phyloP scores from a whole-genome alignment of 2,888 invertebrate genomes.

The Cephalotes varians region DNA sequence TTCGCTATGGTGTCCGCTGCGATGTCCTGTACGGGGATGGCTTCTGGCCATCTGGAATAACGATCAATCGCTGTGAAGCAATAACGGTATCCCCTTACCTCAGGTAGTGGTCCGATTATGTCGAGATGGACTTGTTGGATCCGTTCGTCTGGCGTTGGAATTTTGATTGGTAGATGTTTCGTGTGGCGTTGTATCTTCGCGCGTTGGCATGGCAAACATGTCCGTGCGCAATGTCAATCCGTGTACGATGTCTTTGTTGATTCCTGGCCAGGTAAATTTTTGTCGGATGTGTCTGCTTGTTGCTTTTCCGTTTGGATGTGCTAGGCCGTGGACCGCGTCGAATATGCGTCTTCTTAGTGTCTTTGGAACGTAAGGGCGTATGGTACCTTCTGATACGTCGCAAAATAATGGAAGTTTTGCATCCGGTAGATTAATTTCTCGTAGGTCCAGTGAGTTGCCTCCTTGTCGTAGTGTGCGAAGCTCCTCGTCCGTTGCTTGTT shows the following conservation, averaged over 20 bases:
- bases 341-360: not conserved
- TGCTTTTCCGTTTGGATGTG: not conserved
- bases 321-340: not conserved
- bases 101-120: conserved; percentile 84
- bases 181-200: conserved; percentile 78
- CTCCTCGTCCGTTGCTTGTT: not conserved
- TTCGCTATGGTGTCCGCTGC: conserved; percentile 74
- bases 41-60: conserved; percentile 71
- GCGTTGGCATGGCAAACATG: conserved; percentile 77
- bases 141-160: conserved; percentile 72
- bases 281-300: not conserved
- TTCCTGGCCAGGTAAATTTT: conserved; percentile 55
- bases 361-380: not conserved
- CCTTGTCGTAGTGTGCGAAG: too few species aligned
- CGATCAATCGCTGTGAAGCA: conserved; percentile 58
- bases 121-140: conserved; percentile 55
- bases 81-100: conserved; percentile 72
- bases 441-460: too few species aligned
- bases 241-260: conserved; percentile 60
- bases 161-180: conserved; percentile 44
- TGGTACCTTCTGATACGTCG: not conserved
- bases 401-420: not conserved
- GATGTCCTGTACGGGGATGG: conserved; percentile 71
- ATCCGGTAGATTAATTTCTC: too few species aligned
- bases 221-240: conserved; percentile 72